Evolutionary conservation across 2,797 vertebrate genomes (phyloP).

Genomic region (Ctenopoma kingsleyae): DNA sequence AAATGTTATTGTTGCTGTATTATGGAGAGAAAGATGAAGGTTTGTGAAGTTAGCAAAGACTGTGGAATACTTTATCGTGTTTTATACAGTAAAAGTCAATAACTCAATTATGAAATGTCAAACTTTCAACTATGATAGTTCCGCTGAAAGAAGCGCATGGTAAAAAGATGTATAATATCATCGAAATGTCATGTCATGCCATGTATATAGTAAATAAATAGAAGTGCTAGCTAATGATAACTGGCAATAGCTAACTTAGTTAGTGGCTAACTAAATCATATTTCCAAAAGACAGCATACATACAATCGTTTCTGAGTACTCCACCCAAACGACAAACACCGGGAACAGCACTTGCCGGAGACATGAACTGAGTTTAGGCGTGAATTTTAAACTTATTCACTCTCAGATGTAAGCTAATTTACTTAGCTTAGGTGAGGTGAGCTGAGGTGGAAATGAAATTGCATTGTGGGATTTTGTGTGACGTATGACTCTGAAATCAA

Average conservation of each 20-base stretch:
- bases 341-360: neutral
- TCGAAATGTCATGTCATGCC: neutral
- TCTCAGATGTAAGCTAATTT: neutral
- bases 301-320: conserved; percentile 9
- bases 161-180: neutral
- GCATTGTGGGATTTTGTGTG: conserved; percentile 69
- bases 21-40: neutral
- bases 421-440: too few relatives aligned
- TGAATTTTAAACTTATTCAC: conserved; percentile 1
- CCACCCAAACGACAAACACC: neutral
- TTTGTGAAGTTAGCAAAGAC: neutral
- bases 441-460: conserved; percentile 23
- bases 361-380: neutral
- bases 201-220: conserved; percentile 8
- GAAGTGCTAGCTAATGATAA: neutral
- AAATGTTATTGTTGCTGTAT: neutral
- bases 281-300: conserved; percentile 24
- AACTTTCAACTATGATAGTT: neutral
- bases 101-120: neutral
- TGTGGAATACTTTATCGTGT: neutral
- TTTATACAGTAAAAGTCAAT: neutral
- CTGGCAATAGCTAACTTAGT: conserved; percentile 35
- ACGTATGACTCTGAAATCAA: conserved; percentile 52
- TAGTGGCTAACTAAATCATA: conserved; percentile 24
- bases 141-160: neutral